A percentile compares a stretch with the other conserved stretches of the same genome.
Conservation (phyloP, 2,797 vertebrate species). For the Pangasius djambal region DNA sequence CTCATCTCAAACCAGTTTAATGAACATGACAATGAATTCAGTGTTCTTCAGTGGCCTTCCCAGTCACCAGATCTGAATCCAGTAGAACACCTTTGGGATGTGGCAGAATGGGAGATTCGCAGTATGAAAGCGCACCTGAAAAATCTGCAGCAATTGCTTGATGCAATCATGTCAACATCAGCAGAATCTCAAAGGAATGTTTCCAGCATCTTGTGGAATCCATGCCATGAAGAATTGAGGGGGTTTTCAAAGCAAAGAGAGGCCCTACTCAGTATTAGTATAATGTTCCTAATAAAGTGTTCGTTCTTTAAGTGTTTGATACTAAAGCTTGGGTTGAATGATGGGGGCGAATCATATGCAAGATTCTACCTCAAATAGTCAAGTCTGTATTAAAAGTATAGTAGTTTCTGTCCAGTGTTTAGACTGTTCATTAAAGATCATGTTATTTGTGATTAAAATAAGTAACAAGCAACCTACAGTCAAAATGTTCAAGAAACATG, state of each 20-base stretch:
- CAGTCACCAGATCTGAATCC: background rate
- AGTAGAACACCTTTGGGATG: background rate
- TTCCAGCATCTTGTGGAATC: background rate
- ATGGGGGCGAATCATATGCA: background rate
- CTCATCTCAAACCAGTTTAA: background rate
- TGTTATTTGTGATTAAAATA: constrained; percentile 4
- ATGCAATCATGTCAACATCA: background rate
- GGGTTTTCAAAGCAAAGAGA: background rate
- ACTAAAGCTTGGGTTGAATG: background rate
- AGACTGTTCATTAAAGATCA: background rate
- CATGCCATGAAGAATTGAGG: background rate
- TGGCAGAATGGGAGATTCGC: background rate
- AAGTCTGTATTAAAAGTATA: background rate
- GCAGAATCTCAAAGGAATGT: background rate
- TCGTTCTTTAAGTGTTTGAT: background rate
- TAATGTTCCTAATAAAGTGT: background rate
- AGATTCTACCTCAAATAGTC: background rate
- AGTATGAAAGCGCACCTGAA: background rate
- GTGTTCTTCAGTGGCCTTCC: background rate
- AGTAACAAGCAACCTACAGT: background rate
- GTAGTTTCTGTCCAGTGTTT: background rate
- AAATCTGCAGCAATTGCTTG: background rate
- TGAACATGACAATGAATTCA: background rate
- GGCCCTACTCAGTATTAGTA: background rate
- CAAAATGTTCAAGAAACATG: constrained; percentile 30